Evolutionary conservation across 2,113 vertebrate species (phyloP).

Genomic region (Prolemur simus): DNA sequence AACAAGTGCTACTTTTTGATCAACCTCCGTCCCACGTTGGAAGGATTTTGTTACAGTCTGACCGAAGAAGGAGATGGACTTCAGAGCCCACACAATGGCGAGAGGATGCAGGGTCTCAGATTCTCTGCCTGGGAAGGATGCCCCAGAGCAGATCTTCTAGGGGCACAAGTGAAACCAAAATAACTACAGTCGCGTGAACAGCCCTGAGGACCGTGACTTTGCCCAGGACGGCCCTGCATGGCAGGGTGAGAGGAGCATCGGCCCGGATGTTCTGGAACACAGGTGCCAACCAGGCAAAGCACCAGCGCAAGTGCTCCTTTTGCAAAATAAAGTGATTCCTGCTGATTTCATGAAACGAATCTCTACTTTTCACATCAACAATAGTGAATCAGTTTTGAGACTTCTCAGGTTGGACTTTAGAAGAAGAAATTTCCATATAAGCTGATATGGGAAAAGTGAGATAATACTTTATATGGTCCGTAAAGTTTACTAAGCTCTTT

Average conservation of each 20-base stretch:
- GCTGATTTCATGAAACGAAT: no score
- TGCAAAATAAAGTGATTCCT: not conserved
- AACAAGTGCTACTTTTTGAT: not conserved
- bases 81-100: not conserved
- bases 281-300: no score
- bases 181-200: fast-evolving
- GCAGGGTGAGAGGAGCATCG: no score
- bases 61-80: fast-evolving
- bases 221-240: fast-evolving
- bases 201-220: fast-evolving
- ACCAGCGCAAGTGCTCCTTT: fast-evolving
- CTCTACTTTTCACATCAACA: not conserved
- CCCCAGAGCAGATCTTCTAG: fast-evolving
- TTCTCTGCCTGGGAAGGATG: fast-evolving
- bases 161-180: fast-evolving
- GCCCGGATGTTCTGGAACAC: fast-evolving
- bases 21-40: fast-evolving
- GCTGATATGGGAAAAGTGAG: not conserved
- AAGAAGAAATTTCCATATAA: not conserved
- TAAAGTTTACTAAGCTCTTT: no score
- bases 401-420: not conserved
- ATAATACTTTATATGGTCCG: fast-evolving
- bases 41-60: fast-evolving
- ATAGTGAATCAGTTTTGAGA: not conserved
- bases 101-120: fast-evolving